Evolutionary conservation across 2,797 vertebrate genomes (phyloP).

Genomic region (Chelon labrosus): DNA sequence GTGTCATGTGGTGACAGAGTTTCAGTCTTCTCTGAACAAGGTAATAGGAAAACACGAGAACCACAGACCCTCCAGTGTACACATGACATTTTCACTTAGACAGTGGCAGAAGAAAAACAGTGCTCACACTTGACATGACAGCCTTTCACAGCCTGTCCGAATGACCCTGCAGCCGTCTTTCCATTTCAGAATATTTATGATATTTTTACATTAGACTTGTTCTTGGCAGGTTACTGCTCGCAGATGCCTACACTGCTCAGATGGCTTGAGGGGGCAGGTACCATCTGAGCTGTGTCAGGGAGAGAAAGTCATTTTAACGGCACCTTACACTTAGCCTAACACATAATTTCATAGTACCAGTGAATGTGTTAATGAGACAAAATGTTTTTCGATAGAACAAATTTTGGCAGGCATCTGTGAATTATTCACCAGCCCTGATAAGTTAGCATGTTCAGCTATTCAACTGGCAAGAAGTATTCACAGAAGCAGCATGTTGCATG

Average conservation of each 20-base stretch:
- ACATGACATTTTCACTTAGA: constrained; percentile 63
- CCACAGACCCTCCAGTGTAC: constrained; percentile 45
- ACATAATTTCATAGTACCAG: constrained; percentile 82
- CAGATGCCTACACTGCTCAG: constrained; percentile 86
- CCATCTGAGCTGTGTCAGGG: constrained; percentile 82
- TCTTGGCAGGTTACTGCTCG: constrained; percentile 82
- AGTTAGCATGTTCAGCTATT: constrained; percentile 61
- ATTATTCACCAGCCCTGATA: constrained; percentile 77
- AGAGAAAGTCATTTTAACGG: constrained; percentile 82
- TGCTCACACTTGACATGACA: constrained; percentile 65
- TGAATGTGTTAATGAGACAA: constrained; percentile 82
- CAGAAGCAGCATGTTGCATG: constrained; percentile 57
- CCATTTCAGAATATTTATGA: constrained; percentile 77
- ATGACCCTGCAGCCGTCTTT: constrained; percentile 71
- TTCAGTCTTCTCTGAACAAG: constrained; percentile 44
- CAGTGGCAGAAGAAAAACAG: constrained; percentile 66
- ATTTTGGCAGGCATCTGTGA: constrained; percentile 76
- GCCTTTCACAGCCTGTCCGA: constrained; percentile 59
- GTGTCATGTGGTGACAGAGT: constrained; percentile 51
- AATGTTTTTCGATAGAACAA: constrained; percentile 78
- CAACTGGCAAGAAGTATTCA: constrained; percentile 47
- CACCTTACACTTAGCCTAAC: constrained; percentile 80
- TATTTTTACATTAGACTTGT: constrained; percentile 79
- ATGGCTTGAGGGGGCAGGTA: constrained; percentile 89
- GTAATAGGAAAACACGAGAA: constrained; percentile 59